Evolutionary conservation across 2,888 invertebrate genomes (phyloP), one percentile per base, ranked within the genome.

Genomic region (Chirona hameri): DNA sequence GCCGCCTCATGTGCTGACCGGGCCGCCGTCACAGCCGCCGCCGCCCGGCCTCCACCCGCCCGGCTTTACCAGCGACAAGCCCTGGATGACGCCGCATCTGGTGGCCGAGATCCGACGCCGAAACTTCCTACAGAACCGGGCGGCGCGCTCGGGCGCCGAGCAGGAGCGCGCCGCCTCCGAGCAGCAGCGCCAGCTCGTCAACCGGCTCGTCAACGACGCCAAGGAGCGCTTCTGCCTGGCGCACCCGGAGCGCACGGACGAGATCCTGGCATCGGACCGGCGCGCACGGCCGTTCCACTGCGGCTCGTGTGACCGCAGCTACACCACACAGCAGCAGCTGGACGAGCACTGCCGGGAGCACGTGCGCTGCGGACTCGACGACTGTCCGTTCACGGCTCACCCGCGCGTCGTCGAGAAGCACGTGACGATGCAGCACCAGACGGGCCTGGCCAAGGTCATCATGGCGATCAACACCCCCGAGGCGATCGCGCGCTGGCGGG

Each of bases 401-500:
- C 91, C 93, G 7, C 92, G 92, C 87, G 90, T 96, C 3, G 91
- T 97, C 24, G 92, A 93, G 84, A 92, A 92, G 85, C 97, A 97
- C 87, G 91, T 95, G 85, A 91, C 91, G 87, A 92, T 93, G 90
- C 94, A 96, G 88, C 97, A 97, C 88, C 90, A 91, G 12, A 92
- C 93, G n/a, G 96, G 96, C 0, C 88, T 96, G 29, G 97, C 93
- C 86, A 91, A 93, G 82, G 93, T 92, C 88, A 93, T 97, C 84
- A 91, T 92, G 85, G 92, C 93, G 85, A 86, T 93, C 12, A 91
- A 93, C 84, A 93, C 93, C 10, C 93, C 93, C 0, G 95, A 95
- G 87, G 95, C 96, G 85, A 93, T 96, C 83, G 89, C 92, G 57
- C 94, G 93, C 87, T 98, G 97, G 96, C 91, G 92, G 85, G 91